phyloP scores from a whole-genome alignment of 2,113 vertebrate genomes.

The Prionailurus bengalensis region DNA sequence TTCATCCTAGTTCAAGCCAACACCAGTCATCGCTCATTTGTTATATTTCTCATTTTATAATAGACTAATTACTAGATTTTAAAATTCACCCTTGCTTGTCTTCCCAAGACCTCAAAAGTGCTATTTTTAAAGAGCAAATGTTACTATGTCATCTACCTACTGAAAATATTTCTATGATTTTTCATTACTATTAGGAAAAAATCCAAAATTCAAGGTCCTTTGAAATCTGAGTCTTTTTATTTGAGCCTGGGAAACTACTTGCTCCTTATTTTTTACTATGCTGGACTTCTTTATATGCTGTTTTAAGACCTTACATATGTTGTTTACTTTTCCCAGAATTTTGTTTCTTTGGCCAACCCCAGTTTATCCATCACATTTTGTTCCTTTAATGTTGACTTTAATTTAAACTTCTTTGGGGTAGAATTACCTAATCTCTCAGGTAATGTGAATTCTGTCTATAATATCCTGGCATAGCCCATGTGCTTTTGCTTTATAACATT shows the following conservation, averaged over 20 bases:
- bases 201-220: not conserved
- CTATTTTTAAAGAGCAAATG: not conserved
- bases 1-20: not conserved
- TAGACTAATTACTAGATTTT: not conserved
- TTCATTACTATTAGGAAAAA: not conserved
- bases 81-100: not conserved
- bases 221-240: not conserved
- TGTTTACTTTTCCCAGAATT: slow-evolving; percentile 10
- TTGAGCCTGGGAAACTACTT: not conserved
- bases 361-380: not conserved
- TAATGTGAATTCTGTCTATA: not conserved
- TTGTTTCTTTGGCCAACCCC: not conserved
- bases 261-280: not conserved
- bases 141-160: not conserved
- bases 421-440: not conserved
- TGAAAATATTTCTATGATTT: slow-evolving; percentile 27
- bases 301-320: not conserved
- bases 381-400: not conserved
- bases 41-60: not conserved
- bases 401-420: not conserved
- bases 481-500: slow-evolving; percentile 15
- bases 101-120: not conserved
- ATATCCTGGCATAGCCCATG: not conserved
- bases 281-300: not conserved
- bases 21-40: not conserved